Evolutionary conservation across 2,888 invertebrate species (phyloP), one percentile per base, ranked within the genome.

Genomic region (Globia sparganii): DNA sequence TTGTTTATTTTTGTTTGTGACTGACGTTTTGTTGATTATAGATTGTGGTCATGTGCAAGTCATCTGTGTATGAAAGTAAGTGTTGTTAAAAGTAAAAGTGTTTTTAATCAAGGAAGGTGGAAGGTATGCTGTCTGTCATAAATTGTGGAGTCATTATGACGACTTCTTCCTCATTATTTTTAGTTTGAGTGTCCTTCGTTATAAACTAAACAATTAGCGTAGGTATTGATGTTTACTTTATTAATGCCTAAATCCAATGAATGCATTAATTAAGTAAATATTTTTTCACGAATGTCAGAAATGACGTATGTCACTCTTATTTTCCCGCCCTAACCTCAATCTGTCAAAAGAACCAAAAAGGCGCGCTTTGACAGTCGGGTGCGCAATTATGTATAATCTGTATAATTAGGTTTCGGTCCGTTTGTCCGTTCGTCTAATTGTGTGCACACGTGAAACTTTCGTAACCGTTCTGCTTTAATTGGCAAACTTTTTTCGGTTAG

Each of bases 381-480:
- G 71, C 34, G 72, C 83, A 85, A 86, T 89, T 88, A 87, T 82
- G 77, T 87, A 81, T 85, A 84, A 85, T 86, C 87, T 86, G 84
- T 85, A 80, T 84, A 91, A 93, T 92, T 90, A 89, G 74, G 86
- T 91, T 88, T 86, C 90, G 87, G 90, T 90, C 86, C 85, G 89
- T 88, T 86, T 89, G 87, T 86, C 87, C 76, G 85, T 86, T 77
- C 83, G 88, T 86, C 90, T 90, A 91, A 90, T 88, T 88, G 87
- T 88, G 85, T 66, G 71, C 79, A 86, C 82, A 91, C 90, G 88
- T 89, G 90, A 86, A 83, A 87, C 88, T 91, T 91, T 91, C 90
- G 87, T 89, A 91, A 91, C 83, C 84, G 88, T 85, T 85, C 85
- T 86, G 86, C 81, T 84, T 85, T 91, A 92, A 92, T 92, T 90